phyloP scores from a whole-genome alignment of 2,888 invertebrate species.

The Gymnosoma rotundatum region DNA sequence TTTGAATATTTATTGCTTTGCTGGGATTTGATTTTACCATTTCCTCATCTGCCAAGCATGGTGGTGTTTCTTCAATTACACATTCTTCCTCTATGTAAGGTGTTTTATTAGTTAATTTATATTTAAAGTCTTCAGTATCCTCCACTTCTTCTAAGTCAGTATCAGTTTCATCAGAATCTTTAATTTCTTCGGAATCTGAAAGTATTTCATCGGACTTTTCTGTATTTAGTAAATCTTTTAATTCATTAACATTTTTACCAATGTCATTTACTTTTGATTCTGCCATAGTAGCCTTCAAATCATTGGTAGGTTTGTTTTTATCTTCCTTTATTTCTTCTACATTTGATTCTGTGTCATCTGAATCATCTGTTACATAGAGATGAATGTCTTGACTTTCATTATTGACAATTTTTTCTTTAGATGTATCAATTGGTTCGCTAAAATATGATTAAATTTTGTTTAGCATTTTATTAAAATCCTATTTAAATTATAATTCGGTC shows the following conservation, averaged over 20 bases:
- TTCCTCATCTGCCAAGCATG: slow-evolving; percentile 39
- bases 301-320: neutral
- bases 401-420: neutral
- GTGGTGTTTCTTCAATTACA: slow-evolving; percentile 55
- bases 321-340: slow-evolving; percentile 63
- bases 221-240: neutral
- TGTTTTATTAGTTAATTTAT: slow-evolving; percentile 2
- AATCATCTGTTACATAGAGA: slow-evolving; percentile 65
- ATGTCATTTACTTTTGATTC: neutral
- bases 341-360: slow-evolving; percentile 65
- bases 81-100: slow-evolving; percentile 59
- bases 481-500: too few species aligned
- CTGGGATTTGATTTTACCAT: slow-evolving; percentile 10
- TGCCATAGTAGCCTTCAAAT: neutral
- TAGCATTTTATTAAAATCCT: neutral
- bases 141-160: slow-evolving; percentile 67
- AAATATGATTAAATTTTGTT: neutral
- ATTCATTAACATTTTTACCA: neutral
- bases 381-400: slow-evolving; percentile 61
- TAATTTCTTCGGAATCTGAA: slow-evolving; percentile 61
- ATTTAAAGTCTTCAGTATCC: slow-evolving; percentile 79
- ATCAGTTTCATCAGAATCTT: slow-evolving; percentile 62
- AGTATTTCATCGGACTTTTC: slow-evolving; percentile 12
- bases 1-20: slow-evolving; percentile 40
- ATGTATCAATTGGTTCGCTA: neutral